Conservation (phyloP, 2,797 vertebrate genomes). For the Decapterus maruadsi region DNA sequence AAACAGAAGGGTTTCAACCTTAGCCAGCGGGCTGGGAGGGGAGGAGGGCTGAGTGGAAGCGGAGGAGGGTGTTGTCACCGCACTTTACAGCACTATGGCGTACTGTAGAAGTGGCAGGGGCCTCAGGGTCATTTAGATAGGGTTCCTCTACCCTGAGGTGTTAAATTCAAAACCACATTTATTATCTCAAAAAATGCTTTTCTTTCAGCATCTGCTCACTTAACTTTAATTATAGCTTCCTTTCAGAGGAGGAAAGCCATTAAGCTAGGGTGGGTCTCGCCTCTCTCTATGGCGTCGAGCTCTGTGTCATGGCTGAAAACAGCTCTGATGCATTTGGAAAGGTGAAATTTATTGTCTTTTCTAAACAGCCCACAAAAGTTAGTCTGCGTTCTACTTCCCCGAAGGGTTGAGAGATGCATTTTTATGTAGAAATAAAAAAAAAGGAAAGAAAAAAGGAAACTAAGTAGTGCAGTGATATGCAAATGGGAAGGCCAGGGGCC, state of each 20-base stretch:
- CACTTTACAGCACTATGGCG: constrained; percentile 76
- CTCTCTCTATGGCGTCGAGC: constrained; percentile 36
- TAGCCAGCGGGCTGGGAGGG: constrained; percentile 79
- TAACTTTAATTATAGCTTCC: constrained; percentile 86
- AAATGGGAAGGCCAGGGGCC: constrained; percentile 26
- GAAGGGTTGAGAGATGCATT: constrained; percentile 41
- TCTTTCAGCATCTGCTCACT: constrained; percentile 87
- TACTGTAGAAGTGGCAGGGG: constrained; percentile 76
- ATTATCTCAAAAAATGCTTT: constrained; percentile 83
- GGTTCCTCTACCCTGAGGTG: constrained; percentile 83
- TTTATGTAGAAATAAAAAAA: constrained; percentile 40
- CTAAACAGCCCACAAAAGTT: constrained; percentile 58
- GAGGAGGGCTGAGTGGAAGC: constrained; percentile 61
- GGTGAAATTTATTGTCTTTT: constrained; percentile 51
- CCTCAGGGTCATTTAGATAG: constrained; percentile 83
- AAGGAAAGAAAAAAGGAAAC: constrained; percentile 31
- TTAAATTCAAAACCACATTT: constrained; percentile 88
- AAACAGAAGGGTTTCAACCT: constrained; percentile 84
- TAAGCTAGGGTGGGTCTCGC: constrained; percentile 73
- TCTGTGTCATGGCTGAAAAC: constrained; percentile 58
- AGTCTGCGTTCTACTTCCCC: constrained; percentile 49
- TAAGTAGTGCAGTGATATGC: constrained; percentile 4
- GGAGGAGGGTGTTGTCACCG: constrained; percentile 73
- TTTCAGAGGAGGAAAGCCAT: constrained; percentile 75
- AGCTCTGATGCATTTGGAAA: constrained; percentile 56